Evolutionary conservation across 53 echinoderm and acorn worm genomes (phyloP).

Genomic region (Mesocentrotus franciscanus): DNA sequence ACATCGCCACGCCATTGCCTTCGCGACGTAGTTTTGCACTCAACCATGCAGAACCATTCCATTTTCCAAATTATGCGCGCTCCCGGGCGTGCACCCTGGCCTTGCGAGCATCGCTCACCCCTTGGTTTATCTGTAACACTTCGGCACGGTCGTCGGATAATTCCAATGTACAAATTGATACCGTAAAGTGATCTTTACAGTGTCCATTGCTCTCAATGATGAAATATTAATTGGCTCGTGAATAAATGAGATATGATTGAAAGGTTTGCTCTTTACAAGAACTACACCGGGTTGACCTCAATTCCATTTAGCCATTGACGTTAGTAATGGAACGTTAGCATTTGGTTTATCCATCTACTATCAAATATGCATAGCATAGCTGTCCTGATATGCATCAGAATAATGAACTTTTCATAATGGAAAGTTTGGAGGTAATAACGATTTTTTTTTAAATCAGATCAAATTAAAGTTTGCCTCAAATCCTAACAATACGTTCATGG

Average conservation of each 20-base stretch:
- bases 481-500: too few relatives aligned
- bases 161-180: conserved; percentile 22
- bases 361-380: conserved; percentile 13
- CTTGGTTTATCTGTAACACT: neutral
- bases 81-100: neutral
- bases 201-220: neutral
- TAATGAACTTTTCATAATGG: neutral
- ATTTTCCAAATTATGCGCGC: neutral
- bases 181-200: neutral
- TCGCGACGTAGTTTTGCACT: neutral
- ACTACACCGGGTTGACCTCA: neutral
- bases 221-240: conserved; percentile 35
- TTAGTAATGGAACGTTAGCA: neutral
- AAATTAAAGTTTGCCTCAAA: too few relatives aligned
- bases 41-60: neutral
- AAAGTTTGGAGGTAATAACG: too few relatives aligned
- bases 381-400: neutral
- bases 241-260: neutral
- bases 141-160: neutral
- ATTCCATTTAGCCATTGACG: neutral
- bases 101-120: neutral
- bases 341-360: neutral
- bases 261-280: neutral
- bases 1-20: neutral
- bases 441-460: too few relatives aligned